Base-by-base conservation (phyloP, 2,888 invertebrate genomes). In the Tetragnatha montana region DNA sequence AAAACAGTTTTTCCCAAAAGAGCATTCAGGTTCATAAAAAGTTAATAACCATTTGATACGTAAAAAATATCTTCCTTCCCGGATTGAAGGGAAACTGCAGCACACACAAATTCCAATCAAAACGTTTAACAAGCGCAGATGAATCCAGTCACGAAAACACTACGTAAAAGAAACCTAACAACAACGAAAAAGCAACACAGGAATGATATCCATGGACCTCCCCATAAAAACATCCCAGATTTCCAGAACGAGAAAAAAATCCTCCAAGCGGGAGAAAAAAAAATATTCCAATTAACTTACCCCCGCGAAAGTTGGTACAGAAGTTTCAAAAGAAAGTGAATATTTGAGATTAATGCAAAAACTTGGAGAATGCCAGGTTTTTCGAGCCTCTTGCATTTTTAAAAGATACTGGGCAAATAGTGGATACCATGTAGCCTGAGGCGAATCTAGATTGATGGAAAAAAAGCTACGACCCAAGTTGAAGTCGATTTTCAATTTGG, bases 271-370 rank as follows among this genome's bases (percentile, higher is more conserved):
- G n/a, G 60, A 6, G 79, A 82, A 74, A 82, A 82, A 74, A 82
- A 74, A 82, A 74, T 74, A 73, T 71, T 76, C 76, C 76, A 84
- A 84, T 84, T 84, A 84, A n/a, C 47, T 49, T 75, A n/a, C 68
- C 35, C 14, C 47, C 76, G 68, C 76, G 75, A 69, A 76, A 47
- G 73, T 10, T 84, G 68, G 19, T 69, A 19, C 6, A 68, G 69
- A 76, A 76, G 12, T 47, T 69, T 76, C 21, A 14, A 21, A 68
- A 76, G 69, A 76, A 83, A 75, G 69, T 60, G 74, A 76, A 76
- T 49, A 68, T 74, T 83, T 75, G 74, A 83, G 75, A 74, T 75
- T 68, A 83, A 83, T 84, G 60, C 14, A 75, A 74, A 83, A 81
- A 21, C 19, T 49, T 35, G 12, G 60, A 47, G 68, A n/a, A 69